phyloP scores from a whole-genome alignment of 2,113 vertebrate genomes.

The Trachemys scripta region DNA sequence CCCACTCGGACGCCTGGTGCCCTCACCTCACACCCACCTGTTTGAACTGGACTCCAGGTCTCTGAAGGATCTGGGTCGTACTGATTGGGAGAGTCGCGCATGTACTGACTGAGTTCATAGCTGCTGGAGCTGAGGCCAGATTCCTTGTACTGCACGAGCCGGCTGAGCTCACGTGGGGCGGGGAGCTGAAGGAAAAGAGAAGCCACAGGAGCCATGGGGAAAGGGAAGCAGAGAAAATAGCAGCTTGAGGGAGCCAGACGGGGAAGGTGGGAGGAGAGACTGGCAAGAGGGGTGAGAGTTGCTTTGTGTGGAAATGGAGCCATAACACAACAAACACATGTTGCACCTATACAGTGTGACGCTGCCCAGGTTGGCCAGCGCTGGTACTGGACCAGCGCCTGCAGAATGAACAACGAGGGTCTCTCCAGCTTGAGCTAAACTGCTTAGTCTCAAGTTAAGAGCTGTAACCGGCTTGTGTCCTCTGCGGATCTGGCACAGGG shows the following conservation, averaged over 20 bases:
- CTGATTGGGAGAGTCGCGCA: constrained; percentile 65
- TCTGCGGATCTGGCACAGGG: neutral
- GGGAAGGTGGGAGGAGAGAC: neutral
- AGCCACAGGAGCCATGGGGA: neutral
- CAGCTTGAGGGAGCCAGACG: neutral
- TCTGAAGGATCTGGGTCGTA: neutral
- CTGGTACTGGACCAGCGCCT: neutral
- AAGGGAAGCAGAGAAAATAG: neutral
- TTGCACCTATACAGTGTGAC: neutral
- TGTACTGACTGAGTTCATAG: constrained; percentile 92
- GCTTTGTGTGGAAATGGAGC: neutral
- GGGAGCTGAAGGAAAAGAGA: constrained; percentile 1
- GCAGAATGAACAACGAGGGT: neutral
- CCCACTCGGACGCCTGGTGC: neutral
- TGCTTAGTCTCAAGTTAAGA: neutral
- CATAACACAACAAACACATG: neutral
- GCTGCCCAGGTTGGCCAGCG: neutral
- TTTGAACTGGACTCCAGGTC: constrained; percentile 57
- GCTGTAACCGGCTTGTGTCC: neutral
- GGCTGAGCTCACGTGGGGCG: constrained; percentile 64
- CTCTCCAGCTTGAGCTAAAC: neutral
- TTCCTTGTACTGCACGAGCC: constrained; percentile 83
- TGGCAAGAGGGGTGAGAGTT: neutral
- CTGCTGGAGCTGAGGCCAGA: constrained; percentile 90
- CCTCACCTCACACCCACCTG: constrained; percentile 71